Base-by-base conservation (phyloP, 1,140 invertebrate genomes). In the Lasioglossum baleicum region DNA sequence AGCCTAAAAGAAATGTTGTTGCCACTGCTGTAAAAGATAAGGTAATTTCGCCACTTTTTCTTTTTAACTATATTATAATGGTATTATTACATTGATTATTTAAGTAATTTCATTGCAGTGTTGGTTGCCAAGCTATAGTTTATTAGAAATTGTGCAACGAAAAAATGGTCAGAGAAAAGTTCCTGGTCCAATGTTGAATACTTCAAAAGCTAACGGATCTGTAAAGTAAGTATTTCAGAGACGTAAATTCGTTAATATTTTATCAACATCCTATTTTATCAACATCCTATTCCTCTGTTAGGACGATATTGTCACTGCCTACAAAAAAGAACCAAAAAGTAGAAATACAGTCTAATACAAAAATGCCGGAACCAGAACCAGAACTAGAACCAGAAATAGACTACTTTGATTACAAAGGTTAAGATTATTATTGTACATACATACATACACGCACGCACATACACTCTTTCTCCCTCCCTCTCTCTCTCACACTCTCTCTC, bases 1-100 rank as follows among this genome's bases (percentile, higher is more conserved):
- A 99, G 90, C 98, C 98, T 0, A 98, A 99, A 89, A 94, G 98
- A 77, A 99, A 99, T 93, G 96, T 99, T 15, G 97, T 99, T 40
- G 98, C 97, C 8, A 99, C 97, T 31, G 98, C 98, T 51, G 94
- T 95, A 64, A 97, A 95, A 89, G 96, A 97, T 82, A 96, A 95
- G 93, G 96, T 96, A 79, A 76, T 80, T 60, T 63, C 44, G 0
- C 13, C 42, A 10, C 10, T 44, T 11, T 44, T 82, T 17, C 7
- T 44, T 22, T 26, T 11, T 11, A 69, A 40, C 10, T 0, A 6
- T 0, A 0, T 40, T 58, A 2, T 58, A 7, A 2, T 72, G 7
- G 42, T 65, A 65, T 17, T 42, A 11, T 67, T 60, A 53, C 67
- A 10, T 61, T 22, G 26, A 0, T 61, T 42, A 75, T 48, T 42